Evolutionary conservation across 1,140 invertebrate genomes (phyloP), one percentile per base, ranked within the genome.

Genomic region (Melipona quadrifasciata): DNA sequence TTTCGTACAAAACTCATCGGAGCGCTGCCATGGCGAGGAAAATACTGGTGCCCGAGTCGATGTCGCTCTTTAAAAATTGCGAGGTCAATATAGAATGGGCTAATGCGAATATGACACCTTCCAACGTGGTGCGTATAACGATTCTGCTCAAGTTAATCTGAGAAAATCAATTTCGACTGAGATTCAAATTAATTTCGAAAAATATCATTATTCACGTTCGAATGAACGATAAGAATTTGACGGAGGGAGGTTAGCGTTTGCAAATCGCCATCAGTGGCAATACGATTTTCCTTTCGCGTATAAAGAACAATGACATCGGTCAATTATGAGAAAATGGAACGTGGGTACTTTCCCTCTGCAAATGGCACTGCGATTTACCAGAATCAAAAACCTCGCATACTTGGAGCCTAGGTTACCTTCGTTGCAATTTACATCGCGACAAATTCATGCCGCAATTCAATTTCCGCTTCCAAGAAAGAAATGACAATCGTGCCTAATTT

Each of bases 21-120:
- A 95, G 95, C 39, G 97, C 97, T 2, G 97, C 97, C 1, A 96
- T 97, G 95, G 96, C 96, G 1, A 92, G 97, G 80, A 93, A 97
- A 82, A 96, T 96, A 89, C 93, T 97, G 64, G 95, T 96, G 27
- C 96, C 96, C 4, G 95, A 95, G 34, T 95, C 95, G 24, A 89
- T 92, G 24, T 94, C 94, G 79, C 95, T 97, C n/a, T 93, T 95
- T 81, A 94, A 87, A 17, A 86, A 88, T 19, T 80, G 77, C 24
- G 86, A 92, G 12, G 80, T 94, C 2, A 91, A 93, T 34, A 95
- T 97, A 1, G 97, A 97, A 89, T 97, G 97, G 97, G 96, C 97
- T 0, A 95, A 96, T 91, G 96, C 96, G 1, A 79, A 90, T 64
- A 87, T 91, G 31, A 53, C 71, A 12, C 85, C 92, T 58, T 82